Evolutionary conservation across 2,888 invertebrate genomes (phyloP), one percentile per base, ranked within the genome.

Genomic region (Anthoptus insignis): DNA sequence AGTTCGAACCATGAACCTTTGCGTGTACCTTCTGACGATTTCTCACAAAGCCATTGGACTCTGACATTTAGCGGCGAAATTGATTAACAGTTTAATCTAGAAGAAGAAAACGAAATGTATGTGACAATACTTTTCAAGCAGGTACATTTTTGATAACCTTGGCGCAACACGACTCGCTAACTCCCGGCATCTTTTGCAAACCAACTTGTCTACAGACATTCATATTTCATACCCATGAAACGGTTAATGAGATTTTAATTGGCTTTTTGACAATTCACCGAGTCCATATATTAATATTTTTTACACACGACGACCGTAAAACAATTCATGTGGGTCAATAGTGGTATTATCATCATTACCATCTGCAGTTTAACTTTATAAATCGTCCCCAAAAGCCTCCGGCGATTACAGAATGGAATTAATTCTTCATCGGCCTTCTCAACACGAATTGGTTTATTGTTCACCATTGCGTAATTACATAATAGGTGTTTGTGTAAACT

Each of bases 321-420:
- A 64, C 64, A 64, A 64, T 64, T 57, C 64, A 64, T 64, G 50
- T 64, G 50, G 64, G 64, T 64, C 57, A 64, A 64, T 64, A 50
- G 64, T 50, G 21, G 50, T 57, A 64, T 64, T 64, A 64, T 64
- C 14, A 21, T 64, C 39, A 64, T 64, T 64, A 64, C 29, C 13
- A 22, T 39, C 27, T 14, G 57, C 50, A 27, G 27, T 27, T 27
- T 63, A 50, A 63, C 37, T 4, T 63, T 57, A 63, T 63, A 63
- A 63, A 63, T 64, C 64, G 66, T 67, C 54, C 60, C 65, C 64
- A 52, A 56, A 60, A 65, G 59, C 39, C 59, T 39, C 14, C 39
- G 37, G 57, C 69, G 66, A 70, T 66, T 45, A 64, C 67, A 68
- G 66, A 69, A 69, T 72, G 69, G 61, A 64, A 69, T 68, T 72